phyloP scores from a whole-genome alignment of 2,888 invertebrate species.

The Celastrina argiolus region DNA sequence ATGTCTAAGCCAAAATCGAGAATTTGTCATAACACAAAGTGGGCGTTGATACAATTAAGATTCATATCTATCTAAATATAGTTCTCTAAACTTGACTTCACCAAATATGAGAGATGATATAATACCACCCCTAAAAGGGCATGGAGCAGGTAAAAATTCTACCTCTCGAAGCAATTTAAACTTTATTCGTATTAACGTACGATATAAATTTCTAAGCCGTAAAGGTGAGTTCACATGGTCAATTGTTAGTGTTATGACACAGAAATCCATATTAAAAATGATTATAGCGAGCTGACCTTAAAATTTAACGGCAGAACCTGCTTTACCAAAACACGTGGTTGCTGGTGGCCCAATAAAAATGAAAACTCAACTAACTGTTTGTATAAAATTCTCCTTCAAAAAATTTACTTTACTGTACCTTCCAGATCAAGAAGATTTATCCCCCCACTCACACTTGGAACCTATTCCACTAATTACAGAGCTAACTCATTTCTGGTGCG shows the following conservation, averaged over 20 bases:
- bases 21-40: not conserved
- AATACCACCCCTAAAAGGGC: conserved; percentile 6
- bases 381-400: too few species aligned
- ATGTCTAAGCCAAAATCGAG: not conserved
- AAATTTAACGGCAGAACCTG: not conserved
- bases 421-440: too few species aligned
- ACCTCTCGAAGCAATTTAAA: not conserved
- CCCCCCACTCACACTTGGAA: too few species aligned
- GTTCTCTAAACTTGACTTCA: conserved; percentile 1
- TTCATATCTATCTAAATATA: conserved; percentile 10
- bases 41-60: not conserved
- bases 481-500: too few species aligned
- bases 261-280: not conserved
- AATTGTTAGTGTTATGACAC: conserved; percentile 5
- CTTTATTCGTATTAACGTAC: not conserved
- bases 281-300: not conserved
- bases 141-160: not conserved
- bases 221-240: conserved; percentile 2
- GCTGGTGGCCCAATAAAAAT: not conserved
- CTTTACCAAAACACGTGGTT: not conserved
- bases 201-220: not conserved
- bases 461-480: too few species aligned
- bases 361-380: not conserved
- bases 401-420: too few species aligned
- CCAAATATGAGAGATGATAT: conserved; percentile 4